Conservation (phyloP, 2,113 vertebrate genomes). For the Paramisgurnus dabryanus region DNA sequence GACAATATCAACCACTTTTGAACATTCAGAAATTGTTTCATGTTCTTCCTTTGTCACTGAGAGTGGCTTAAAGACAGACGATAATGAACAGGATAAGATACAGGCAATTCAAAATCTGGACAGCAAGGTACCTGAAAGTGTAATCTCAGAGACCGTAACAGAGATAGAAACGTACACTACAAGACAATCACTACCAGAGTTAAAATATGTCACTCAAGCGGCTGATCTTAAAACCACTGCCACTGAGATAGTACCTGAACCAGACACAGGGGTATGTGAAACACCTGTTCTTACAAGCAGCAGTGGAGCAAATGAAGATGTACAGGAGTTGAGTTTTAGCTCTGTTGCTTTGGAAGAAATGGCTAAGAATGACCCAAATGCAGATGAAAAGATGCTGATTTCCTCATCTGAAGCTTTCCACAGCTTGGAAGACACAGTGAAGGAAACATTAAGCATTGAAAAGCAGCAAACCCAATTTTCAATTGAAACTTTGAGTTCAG, state of each 20-base stretch:
- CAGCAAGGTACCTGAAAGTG: not conserved
- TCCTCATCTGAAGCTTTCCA: not conserved
- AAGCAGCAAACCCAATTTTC: not conserved
- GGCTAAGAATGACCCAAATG: not conserved
- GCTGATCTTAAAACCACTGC: not conserved
- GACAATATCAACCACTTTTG: not conserved
- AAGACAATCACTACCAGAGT: not conserved
- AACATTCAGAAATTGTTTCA: not conserved
- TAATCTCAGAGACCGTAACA: constrained; percentile 6
- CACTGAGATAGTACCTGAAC: constrained; percentile 15
- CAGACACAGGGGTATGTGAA: not conserved
- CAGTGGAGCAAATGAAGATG: not conserved
- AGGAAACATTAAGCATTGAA: not conserved
- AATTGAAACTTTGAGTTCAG: not conserved
- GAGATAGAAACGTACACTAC: not conserved
- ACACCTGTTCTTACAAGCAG: not conserved
- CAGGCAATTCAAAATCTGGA: not conserved
- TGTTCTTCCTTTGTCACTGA: not conserved
- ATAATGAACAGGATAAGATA: not conserved
- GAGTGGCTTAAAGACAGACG: not conserved
- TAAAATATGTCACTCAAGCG: not conserved
- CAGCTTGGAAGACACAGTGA: not conserved
- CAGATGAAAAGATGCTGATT: constrained; percentile 10
- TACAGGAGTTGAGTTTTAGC: not conserved
- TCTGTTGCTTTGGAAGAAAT: constrained; percentile 15